Evolutionary conservation across 1,140 invertebrate genomes (phyloP), one percentile per base, ranked within the genome.

Genomic region (Solenopsis fugax): DNA sequence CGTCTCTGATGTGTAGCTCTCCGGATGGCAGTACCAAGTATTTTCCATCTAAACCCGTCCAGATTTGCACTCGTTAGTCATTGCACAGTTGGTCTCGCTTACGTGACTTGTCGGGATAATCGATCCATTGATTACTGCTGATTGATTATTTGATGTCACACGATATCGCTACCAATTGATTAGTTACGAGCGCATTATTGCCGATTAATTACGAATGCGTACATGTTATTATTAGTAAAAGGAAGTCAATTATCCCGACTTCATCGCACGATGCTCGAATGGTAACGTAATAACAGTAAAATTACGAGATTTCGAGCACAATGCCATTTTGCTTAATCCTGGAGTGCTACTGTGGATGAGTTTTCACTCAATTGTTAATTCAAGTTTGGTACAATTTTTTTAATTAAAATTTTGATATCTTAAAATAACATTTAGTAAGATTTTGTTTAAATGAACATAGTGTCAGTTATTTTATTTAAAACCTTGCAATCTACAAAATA

Each of bases 21-120:
- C 98, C 98, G 92, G 98, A 98, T 88, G 98, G 98, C 84, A 99
- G 95, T 48, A 99, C 98, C 93, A 99, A 96, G 95, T 98, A 99
- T 97, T 98, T 98, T 89, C 98, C 98, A 96, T 98, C 98, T 98
- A 71, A 60, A 82, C 45, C 75, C 77, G 77, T 45, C 69, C 67
- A 81, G 71, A 81, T 77, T 54, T 37, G 41, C 24, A 73, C 0
- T 54, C 34, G 72, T 91, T 91, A 92, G 24, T 88, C 18, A 62
- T 10, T 77, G 48, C n/a, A 18, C 58, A 41, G 4, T 54, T 48
- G 24, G 56, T 64, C 75, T 37, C 2, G 0, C 34, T 16, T 62
- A 81, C 58, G 37, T 29, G 52, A 81, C 52, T 78, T 37, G 60
- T 90, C 75, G 65, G 88, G 58, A 90, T 89, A 87, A 89, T 90